phyloP scores from a whole-genome alignment of 2,888 invertebrate species.

The Sussaba pulchella region DNA sequence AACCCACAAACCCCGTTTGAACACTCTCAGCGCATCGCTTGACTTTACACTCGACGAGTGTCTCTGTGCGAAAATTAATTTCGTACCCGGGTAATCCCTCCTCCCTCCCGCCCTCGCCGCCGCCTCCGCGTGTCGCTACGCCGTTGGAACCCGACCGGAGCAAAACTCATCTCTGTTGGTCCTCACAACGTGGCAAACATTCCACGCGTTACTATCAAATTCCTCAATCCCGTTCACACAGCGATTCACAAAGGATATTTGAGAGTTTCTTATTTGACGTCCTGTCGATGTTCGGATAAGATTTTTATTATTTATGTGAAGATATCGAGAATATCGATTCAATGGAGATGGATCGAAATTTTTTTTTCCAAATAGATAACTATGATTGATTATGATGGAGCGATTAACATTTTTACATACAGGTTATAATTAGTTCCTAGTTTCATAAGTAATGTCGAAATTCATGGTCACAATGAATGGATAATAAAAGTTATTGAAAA shows the following conservation, averaged over 20 bases:
- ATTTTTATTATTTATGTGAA: too few relatives aligned
- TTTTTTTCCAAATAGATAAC: too few relatives aligned
- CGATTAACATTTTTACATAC: too few relatives aligned
- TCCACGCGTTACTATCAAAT: constrained; percentile 3
- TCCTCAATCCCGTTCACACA: background rate
- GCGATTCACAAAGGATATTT: background rate
- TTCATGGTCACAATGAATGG: too few relatives aligned
- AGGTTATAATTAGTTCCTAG: constrained; percentile 32
- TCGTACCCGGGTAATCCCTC: background rate
- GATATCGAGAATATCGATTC: too few relatives aligned
- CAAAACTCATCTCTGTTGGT: background rate
- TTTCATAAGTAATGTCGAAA: too few relatives aligned
- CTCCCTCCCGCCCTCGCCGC: background rate
- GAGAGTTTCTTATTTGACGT: background rate
- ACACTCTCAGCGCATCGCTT: constrained; percentile 2
- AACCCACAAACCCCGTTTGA: background rate
- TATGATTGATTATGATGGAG: too few relatives aligned
- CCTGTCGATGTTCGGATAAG: too few relatives aligned
- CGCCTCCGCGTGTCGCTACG: background rate
- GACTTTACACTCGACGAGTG: background rate
- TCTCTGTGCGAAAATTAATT: constrained; percentile 31
- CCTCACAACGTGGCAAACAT: background rate
- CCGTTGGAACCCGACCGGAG: background rate
- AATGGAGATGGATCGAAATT: too few relatives aligned
- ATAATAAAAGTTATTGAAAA: too few relatives aligned